Evolutionary conservation across 2,113 vertebrate species (phyloP), one percentile per base, ranked within the genome.

Genomic region (Barnardius zonarius): DNA sequence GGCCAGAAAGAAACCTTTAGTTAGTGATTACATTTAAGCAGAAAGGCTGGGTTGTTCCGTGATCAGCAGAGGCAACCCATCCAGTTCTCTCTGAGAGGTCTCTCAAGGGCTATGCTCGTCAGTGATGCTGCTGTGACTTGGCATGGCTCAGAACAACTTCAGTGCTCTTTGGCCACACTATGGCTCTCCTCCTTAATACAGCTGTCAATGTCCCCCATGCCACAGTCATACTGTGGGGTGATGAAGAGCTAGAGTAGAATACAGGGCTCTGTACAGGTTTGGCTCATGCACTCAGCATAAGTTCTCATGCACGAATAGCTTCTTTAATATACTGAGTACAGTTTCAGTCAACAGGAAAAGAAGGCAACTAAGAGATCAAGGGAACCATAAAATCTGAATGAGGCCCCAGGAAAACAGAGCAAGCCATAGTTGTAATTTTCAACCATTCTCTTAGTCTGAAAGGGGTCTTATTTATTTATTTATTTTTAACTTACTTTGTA

Each of bases 71-170:
- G 19, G 16, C 20, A 62, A 24, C 11, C 62, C 67, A 75, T 39
- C 7, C 10, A 16, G 7, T 7, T 74, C 18, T 19, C 23, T 39
- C 44, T 86, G 18, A 63, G 49, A 81, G 15, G 22, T 6, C 3
- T 83, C 17, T 5, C 22, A 41, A 19, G 17, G 7, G 6, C 7
- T 57, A 2, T 19, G 44, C 14, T 41, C 28, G 4, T 48, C 9
- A 16, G 35, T 12, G 37, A 51, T 23, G 14, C 11, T 64, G 25
- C 17, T 31, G 18, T 11, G 27, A 5, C 39, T 63, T 37, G 51
- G 2, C 11, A 28, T 24, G 0, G 33, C 13, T 63, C 31, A 16
- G 23, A 55, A 46, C 0, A 0, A 19, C 27, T 4, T 0, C 2
- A 23, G 15, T 69, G 17, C 25, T 70, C 43, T 77, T 69, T 0